Conservation (phyloP, 2,888 invertebrate genomes). For the Lithophane ornitopus region DNA sequence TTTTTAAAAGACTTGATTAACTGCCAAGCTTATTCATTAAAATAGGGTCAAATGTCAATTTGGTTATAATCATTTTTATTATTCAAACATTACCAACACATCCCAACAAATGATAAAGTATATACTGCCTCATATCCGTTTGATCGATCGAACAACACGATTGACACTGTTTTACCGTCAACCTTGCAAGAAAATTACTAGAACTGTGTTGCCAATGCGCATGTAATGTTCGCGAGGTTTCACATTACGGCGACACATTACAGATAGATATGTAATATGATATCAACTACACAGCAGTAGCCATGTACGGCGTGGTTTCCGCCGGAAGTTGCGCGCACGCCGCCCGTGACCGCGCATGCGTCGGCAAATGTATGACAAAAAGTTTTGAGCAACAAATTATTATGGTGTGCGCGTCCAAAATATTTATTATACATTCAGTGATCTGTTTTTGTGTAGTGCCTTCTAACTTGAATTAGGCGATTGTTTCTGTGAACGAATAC, state of each 20-base stretch:
- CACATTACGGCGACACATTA: constrained; percentile 72
- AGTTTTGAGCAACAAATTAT: constrained; percentile 54
- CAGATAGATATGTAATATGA: constrained; percentile 71
- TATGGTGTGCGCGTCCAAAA: constrained; percentile 50
- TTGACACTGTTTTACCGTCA: constrained; percentile 81
- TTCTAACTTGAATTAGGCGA: constrained; percentile 18
- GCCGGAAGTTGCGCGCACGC: constrained; percentile 88
- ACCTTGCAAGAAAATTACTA: constrained; percentile 78
- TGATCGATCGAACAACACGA: constrained; percentile 71
- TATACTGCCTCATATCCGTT: constrained; percentile 73
- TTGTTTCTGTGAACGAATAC: constrained; percentile 12
- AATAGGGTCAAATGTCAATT: background rate
- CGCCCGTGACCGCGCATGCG: constrained; percentile 84
- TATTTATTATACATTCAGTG: constrained; percentile 40
- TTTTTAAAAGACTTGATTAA: background rate
- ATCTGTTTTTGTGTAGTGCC: constrained; percentile 27
- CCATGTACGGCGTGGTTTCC: constrained; percentile 85
- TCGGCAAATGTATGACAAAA: constrained; percentile 68
- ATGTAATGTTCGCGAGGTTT: constrained; percentile 64
- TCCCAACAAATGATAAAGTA: constrained; percentile 67
- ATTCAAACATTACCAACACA: constrained; percentile 68
- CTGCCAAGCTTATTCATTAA: background rate
- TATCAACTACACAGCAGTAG: constrained; percentile 70
- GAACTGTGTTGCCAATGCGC: constrained; percentile 69
- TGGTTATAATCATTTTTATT: background rate